Evolutionary conservation across 2,113 vertebrate genomes (phyloP).

Genomic region (Phodopus roborovskii): DNA sequence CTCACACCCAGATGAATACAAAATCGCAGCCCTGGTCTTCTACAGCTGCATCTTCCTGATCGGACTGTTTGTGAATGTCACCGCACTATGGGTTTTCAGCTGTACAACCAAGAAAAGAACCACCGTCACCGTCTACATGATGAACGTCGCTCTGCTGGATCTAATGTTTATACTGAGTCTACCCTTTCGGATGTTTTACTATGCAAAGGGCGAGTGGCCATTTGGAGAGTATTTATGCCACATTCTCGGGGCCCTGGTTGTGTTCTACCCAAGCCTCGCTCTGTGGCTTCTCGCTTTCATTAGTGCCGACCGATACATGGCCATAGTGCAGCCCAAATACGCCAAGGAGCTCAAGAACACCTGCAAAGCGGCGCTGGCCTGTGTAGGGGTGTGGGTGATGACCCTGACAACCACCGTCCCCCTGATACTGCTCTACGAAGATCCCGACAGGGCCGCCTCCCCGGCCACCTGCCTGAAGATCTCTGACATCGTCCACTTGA

Average conservation of each 20-base stretch:
- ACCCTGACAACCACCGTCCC: constrained; percentile 90
- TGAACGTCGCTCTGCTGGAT: constrained; percentile 95
- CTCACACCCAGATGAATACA: constrained; percentile 89
- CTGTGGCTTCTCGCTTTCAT: constrained; percentile 96
- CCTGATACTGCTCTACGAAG: constrained; percentile 88
- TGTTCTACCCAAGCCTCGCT: constrained; percentile 96
- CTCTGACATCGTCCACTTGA: constrained; percentile 93
- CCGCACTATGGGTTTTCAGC: constrained; percentile 97
- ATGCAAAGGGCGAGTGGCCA: constrained; percentile 90
- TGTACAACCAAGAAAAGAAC: constrained; percentile 96
- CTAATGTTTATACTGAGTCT: constrained; percentile 91
- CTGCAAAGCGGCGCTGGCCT: constrained; percentile 91
- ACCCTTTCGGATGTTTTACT: constrained; percentile 94
- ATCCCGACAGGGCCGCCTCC: constrained; percentile 89
- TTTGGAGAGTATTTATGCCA: constrained; percentile 94
- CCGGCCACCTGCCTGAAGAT: constrained; percentile 94
- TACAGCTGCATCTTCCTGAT: constrained; percentile 91
- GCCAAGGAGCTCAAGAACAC: constrained; percentile 95
- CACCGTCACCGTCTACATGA: constrained; percentile 97
- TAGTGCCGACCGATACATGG: constrained; percentile 96
- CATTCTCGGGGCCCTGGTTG: constrained; percentile 89
- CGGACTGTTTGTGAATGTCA: constrained; percentile 93
- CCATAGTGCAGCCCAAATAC: constrained; percentile 95
- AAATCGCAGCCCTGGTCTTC: constrained; percentile 90
- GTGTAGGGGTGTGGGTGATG: constrained; percentile 93